A percentile compares a stretch with the other conserved stretches of the same genome.
phyloP scores from a whole-genome alignment of 2,113 vertebrate genomes.

The Gasterosteus nipponicus region DNA sequence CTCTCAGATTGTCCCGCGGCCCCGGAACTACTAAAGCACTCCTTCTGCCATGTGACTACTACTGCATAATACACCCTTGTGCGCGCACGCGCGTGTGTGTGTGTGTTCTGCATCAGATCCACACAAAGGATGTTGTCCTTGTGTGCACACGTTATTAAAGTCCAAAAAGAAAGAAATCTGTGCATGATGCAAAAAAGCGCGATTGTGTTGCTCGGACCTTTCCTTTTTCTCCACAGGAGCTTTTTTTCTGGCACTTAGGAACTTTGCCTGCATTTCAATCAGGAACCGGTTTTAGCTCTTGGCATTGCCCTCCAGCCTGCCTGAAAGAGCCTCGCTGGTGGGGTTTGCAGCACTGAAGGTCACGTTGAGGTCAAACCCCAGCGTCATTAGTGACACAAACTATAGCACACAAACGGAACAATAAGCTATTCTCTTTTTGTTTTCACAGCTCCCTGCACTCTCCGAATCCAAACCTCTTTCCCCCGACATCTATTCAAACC shows the following conservation, averaged over 20 bases:
- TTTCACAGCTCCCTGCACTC: neutral
- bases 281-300: neutral
- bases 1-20: slow-evolving; percentile 7
- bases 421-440: neutral
- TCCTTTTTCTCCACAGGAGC: neutral
- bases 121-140: neutral
- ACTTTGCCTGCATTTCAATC: neutral
- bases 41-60: slow-evolving; percentile 31
- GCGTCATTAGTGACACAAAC: slow-evolving; percentile 1
- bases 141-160: neutral
- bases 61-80: slow-evolving; percentile 29
- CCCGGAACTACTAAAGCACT: neutral
- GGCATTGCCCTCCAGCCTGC: neutral
- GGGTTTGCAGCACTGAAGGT: slow-evolving; percentile 14
- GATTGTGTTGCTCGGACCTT: neutral
- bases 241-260: neutral
- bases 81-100: slow-evolving; percentile 2
- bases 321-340: slow-evolving; percentile 1
- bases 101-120: neutral
- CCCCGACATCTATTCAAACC: neutral
- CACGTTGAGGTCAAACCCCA: neutral
- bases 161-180: neutral
- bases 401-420: neutral
- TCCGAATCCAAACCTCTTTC: neutral
- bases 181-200: neutral